Evolutionary conservation across 37 sponge, comb jelly and placozoan genomes (phyloP).

Genomic region (Bolinopsis microptera): DNA sequence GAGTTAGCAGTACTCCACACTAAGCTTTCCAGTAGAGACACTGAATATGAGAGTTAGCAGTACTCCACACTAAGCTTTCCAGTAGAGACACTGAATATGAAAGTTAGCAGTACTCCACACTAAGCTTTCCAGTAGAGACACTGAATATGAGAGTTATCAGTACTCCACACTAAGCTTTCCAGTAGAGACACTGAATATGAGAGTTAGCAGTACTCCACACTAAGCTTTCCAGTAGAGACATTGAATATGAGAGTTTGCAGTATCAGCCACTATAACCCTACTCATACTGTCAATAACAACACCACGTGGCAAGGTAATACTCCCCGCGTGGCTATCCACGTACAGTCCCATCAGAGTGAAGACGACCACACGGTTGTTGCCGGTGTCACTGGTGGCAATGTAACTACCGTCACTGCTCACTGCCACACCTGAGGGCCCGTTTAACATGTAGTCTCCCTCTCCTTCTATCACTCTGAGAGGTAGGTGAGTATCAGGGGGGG

Average conservation of each 20-base stretch:
- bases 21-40: conserved; percentile 23
- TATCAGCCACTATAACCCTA: conserved; percentile 45
- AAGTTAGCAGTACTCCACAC: no score
- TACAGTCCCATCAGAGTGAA: conserved; percentile 33
- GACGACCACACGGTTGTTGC: conserved; percentile 36
- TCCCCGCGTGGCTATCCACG: conserved; percentile 14
- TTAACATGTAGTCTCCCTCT: conserved; percentile 19
- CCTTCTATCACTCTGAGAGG: conserved; percentile 15
- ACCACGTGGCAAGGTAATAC: conserved; percentile 33
- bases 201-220: neutral
- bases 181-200: no score
- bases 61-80: neutral
- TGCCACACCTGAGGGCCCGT: conserved; percentile 62
- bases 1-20: neutral
- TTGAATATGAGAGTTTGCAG: conserved; percentile 44
- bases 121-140: neutral
- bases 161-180: no score
- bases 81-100: no score
- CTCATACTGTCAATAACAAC: conserved; percentile 55
- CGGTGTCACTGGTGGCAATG: conserved; percentile 28
- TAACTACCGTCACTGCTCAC: conserved; percentile 45
- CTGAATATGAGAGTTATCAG: neutral
- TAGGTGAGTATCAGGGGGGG: no score
- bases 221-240: conserved; percentile 60
- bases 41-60: conserved; percentile 16